These are phyloP conservation scores for Acanthopagrus latus DNA, from an alignment of 2,797 vertebrate genomes.

Conservation along the genomic window DNA sequence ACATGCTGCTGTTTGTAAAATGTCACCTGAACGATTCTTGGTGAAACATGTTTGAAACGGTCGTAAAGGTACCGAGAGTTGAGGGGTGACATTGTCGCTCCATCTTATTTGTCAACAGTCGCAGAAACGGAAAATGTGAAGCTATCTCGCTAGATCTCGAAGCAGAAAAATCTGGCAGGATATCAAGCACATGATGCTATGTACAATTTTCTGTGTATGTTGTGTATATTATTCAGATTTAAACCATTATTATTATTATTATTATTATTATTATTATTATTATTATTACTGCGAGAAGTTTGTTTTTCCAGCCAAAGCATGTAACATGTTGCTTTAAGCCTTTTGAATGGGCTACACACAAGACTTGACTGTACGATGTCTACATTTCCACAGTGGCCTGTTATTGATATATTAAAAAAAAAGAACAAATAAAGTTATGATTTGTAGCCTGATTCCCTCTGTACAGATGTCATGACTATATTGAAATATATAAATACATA, in stretches of 20 bases:
- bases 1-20: conserved; percentile 49
- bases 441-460: conserved; percentile 90
- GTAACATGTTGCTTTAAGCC: conserved; percentile 93
- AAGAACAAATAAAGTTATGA: conserved; percentile 79
- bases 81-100: conserved; percentile 2
- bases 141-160: conserved; percentile 77
- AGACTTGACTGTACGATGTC: conserved; percentile 89
- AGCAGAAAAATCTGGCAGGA: conserved; percentile 68
- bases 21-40: conserved; percentile 22
- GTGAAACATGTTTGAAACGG: background rate
- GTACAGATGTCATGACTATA: conserved; percentile 86
- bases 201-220: conserved; percentile 87
- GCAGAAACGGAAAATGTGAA: conserved; percentile 87
- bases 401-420: conserved; percentile 87
- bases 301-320: conserved; percentile 94
- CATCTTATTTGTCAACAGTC: conserved; percentile 26
- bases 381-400: conserved; percentile 92
- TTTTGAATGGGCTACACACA: conserved; percentile 87
- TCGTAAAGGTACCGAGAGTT: background rate
- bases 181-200: conserved; percentile 85
- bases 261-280: conserved; percentile 59
- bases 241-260: conserved; percentile 67
- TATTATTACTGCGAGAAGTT: conserved; percentile 78
- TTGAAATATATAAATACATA: conserved; percentile 74
- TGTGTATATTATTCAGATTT: conserved; percentile 90